A percentile compares a stretch with the other conserved stretches of the same genome.
phyloP scores from a whole-genome alignment of 2,797 vertebrate species.

The Lateolabrax maculatus region DNA sequence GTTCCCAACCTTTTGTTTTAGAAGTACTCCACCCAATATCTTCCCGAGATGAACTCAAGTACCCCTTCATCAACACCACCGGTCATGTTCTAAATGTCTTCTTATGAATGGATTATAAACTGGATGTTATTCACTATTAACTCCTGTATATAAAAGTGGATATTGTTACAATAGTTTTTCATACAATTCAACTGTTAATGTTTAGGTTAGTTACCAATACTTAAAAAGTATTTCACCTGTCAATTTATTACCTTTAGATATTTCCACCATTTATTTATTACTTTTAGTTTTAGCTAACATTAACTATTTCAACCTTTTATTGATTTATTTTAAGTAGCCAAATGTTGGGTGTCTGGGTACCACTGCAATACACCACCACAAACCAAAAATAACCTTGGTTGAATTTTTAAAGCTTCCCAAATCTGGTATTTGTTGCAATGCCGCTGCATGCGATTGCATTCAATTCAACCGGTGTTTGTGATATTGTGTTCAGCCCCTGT shows the following conservation, averaged over 20 bases:
- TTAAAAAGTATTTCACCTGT: too few species aligned
- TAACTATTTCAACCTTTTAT: background rate
- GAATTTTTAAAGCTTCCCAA: conserved; percentile 9
- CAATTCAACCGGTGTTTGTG: conserved; percentile 20
- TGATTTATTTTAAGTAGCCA: too few species aligned
- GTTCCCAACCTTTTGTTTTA: background rate
- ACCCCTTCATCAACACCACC: background rate
- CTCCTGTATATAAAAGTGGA: background rate
- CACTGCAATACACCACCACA: background rate
- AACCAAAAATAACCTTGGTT: conserved; percentile 4
- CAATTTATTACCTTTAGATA: background rate
- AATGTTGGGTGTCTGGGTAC: background rate
- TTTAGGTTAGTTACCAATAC: background rate
- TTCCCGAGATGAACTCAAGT: background rate
- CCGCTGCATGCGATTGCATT: background rate
- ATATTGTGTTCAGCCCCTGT: background rate
- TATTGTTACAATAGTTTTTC: background rate
- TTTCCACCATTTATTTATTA: background rate
- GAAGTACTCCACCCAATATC: too few species aligned
- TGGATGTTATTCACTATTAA: background rate
- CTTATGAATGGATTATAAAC: background rate
- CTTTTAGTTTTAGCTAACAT: background rate
- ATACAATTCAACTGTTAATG: background rate
- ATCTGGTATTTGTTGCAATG: background rate
- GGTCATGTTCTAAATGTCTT: background rate